These are phyloP conservation scores for Scaptomyza caliginosa DNA, from an alignment of 2,888 invertebrate genomes.

Conservation along the genomic window DNA sequence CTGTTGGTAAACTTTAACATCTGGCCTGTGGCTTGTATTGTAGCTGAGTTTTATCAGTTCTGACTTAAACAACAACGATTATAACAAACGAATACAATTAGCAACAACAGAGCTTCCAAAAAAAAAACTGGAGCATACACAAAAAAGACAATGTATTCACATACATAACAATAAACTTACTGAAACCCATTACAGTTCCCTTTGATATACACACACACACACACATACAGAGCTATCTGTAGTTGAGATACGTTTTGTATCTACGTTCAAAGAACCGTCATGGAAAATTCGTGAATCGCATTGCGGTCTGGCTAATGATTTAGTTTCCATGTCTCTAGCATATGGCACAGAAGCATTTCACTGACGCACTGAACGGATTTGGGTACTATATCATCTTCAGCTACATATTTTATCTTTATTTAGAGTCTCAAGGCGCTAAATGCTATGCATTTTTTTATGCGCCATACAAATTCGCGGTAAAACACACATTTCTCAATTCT, in stretches of 20 bases:
- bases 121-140: constrained; percentile 55
- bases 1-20: not conserved
- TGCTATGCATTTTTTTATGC: constrained; percentile 64
- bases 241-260: constrained; percentile 44
- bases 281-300: constrained; percentile 65
- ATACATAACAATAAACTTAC: constrained; percentile 39
- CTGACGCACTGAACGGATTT: not conserved
- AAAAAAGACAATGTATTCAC: constrained; percentile 42
- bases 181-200: constrained; percentile 23
- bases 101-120: constrained; percentile 50
- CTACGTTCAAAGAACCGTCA: constrained; percentile 44
- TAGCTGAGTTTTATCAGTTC: constrained; percentile 58
- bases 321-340: constrained; percentile 29
- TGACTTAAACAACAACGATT: constrained; percentile 32
- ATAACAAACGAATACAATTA: constrained; percentile 66
- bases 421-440: constrained; percentile 41
- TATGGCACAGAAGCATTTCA: constrained; percentile 41
- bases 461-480: constrained; percentile 44
- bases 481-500: constrained; percentile 48
- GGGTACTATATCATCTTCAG: constrained; percentile 3
- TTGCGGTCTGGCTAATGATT: constrained; percentile 32
- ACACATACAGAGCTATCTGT: constrained; percentile 19
- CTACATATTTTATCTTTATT: constrained; percentile 4
- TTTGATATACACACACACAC: not conserved
- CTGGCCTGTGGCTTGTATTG: constrained; percentile 13